Base-by-base conservation (phyloP, 2,888 invertebrate species). In the Beris morrisii region DNA sequence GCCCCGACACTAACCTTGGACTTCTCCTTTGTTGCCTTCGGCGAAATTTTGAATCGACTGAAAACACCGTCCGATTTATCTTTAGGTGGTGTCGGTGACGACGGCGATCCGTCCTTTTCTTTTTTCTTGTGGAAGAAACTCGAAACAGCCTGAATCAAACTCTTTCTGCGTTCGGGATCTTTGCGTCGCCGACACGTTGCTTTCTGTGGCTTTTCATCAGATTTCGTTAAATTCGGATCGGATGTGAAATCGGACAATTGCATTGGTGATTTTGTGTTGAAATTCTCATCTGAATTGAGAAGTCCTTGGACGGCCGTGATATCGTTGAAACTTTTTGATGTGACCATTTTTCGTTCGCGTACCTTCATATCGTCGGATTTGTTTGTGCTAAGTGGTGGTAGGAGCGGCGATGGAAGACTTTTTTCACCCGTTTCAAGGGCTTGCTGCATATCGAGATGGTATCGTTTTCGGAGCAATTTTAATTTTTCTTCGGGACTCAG, bases 121-220 rank as follows among this genome's bases (percentile, higher is more conserved):
- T 86, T 85, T 73, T 89, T 88, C 78, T 90, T 89, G 73, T 88
- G 86, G 77, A 94, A 90, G 78, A 93, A 90, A 77, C 88, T 92
- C 15, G 92, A 89, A 69, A 94, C 88, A 61, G 92, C 88, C 81
- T 91, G 92, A 74, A 93, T 92, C 63, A 93, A 88, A 79, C 92
- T 92, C 74, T 88, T 91, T 69, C 92, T 84, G 70, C 92, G 84
- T 74, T 91, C 90, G 0, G 86, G 84, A 76, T 88, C 88, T 74
- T 88, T 88, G 58, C 74, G 73, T 1, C 78, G 72, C 7, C 76
- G 74, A 56, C 66, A 73, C 3, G 74, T 66, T 67, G 75, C 76
- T 43, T 22, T 61, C 28, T 45, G 31, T 30, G 50, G 55, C 31
- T 57, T 59, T 6, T 44, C 43, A 30, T 46, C 46, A 22, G 73